These are phyloP conservation scores for Malurus cyaneus DNA, from an alignment of 2,113 vertebrate genomes.

Conservation along the genomic window DNA sequence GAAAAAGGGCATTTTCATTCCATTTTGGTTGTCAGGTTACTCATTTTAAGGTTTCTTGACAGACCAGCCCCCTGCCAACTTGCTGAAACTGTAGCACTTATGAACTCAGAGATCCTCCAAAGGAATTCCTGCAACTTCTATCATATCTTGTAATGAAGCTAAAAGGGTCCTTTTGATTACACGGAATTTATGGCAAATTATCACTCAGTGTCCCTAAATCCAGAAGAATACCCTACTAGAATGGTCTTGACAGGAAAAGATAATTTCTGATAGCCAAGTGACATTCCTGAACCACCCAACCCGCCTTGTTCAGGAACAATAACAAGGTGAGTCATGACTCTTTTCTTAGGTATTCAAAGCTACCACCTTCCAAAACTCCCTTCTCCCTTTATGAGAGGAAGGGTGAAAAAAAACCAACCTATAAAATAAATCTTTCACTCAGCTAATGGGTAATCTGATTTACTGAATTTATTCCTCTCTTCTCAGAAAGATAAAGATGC, in stretches of 20 bases:
- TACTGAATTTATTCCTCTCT: not conserved
- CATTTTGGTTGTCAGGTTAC: not conserved
- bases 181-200: not conserved
- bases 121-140: not conserved
- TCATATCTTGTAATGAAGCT: not conserved
- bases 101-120: not conserved
- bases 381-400: not conserved
- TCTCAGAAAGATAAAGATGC: not conserved
- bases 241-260: not conserved
- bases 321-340: not conserved
- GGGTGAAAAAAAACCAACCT: not conserved
- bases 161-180: not conserved
- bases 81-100: not conserved
- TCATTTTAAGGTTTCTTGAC: not conserved
- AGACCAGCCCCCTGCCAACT: not conserved
- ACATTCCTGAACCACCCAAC: not conserved
- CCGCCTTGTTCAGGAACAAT: rapidly evolving
- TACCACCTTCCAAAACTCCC: not conserved
- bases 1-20: not conserved
- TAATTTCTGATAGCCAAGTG: not conserved
- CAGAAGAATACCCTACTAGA: not conserved
- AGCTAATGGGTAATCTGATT: not conserved
- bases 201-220: not conserved
- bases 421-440: not conserved
- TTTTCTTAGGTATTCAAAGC: not conserved